A percentile compares a stretch with the other conserved stretches of the same genome.
These are phyloP conservation scores for Calliphora vomitoria DNA, from an alignment of 2,888 invertebrate genomes.

Conservation along the genomic window DNA sequence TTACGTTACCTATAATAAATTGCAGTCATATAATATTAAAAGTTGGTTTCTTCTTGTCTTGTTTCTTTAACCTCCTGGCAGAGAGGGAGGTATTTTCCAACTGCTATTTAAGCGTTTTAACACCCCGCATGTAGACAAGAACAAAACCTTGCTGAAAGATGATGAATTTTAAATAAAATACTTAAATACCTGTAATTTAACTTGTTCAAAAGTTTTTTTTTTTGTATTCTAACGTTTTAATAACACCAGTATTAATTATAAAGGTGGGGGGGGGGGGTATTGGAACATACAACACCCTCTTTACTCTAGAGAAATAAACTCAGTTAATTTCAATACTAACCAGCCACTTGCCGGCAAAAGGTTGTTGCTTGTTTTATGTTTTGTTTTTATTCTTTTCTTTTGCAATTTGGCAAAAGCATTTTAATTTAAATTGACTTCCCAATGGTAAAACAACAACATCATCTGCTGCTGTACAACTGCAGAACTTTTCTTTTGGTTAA, in stretches of 20 bases:
- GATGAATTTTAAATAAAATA: conserved; percentile 80
- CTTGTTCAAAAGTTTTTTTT: conserved; percentile 75
- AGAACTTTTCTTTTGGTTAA: conserved; percentile 75
- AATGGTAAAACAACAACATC: conserved; percentile 71
- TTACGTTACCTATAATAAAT: conserved; percentile 75
- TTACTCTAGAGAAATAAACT: conserved; percentile 69
- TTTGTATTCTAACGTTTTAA: conserved; percentile 13
- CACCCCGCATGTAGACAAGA: conserved; percentile 62
- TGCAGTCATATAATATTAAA: conserved; percentile 73
- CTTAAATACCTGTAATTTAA: conserved; percentile 83
- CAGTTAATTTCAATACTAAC: conserved; percentile 71
- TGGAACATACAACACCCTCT: conserved; percentile 16
- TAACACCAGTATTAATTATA: not conserved
- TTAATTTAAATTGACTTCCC: conserved; percentile 77
- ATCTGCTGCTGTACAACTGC: conserved; percentile 71
- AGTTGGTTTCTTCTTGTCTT: conserved; percentile 39
- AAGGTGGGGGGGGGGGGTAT: not conserved
- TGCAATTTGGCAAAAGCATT: conserved; percentile 68
- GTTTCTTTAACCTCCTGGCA: not conserved
- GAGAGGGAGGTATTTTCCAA: not conserved
- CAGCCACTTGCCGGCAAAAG: conserved; percentile 28
- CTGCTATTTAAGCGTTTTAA: conserved; percentile 74
- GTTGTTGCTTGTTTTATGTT: conserved; percentile 60
- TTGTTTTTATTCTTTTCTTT: conserved; percentile 32
- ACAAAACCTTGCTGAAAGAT: conserved; percentile 68